phyloP scores from a whole-genome alignment of 2,888 invertebrate genomes.

The Conomelus anceps region DNA sequence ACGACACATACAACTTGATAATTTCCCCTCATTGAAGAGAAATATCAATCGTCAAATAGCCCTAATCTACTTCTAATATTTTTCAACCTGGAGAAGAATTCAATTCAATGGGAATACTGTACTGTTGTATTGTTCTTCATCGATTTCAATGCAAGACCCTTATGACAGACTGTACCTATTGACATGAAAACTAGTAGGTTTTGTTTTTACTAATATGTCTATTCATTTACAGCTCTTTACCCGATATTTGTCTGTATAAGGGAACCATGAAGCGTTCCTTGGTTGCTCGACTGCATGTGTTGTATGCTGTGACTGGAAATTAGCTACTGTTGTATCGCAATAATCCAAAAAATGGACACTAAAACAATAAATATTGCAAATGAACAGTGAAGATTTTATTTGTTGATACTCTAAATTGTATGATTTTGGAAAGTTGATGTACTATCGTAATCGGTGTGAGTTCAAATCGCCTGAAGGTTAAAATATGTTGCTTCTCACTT shows the following conservation, averaged over 20 bases:
- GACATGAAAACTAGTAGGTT: not conserved
- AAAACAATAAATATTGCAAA: not conserved
- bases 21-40: too few relatives aligned
- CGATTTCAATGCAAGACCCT: not conserved
- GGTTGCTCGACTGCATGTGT: conserved; percentile 22
- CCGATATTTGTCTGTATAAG: conserved; percentile 28
- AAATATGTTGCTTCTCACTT: not conserved
- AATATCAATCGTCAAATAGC: too few relatives aligned
- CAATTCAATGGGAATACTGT: too few relatives aligned
- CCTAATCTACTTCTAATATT: too few relatives aligned
- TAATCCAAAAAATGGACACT: not conserved
- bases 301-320: conserved; percentile 4
- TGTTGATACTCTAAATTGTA: not conserved
- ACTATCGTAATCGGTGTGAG: not conserved
- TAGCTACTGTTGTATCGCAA: not conserved
- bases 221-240: conserved; percentile 24
- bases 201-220: conserved; percentile 22
- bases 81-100: too few relatives aligned
- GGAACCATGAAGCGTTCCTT: conserved; percentile 39
- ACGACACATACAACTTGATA: too few relatives aligned
- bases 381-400: not conserved
- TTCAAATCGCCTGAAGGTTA: not conserved
- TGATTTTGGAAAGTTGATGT: not conserved
- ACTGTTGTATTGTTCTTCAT: too few relatives aligned
- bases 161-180: not conserved